Percentiles rank a stretch among this genome's conserved stretches.
phyloP scores from a whole-genome alignment of 2,888 invertebrate genomes.

The Cheilosia scutellata region DNA sequence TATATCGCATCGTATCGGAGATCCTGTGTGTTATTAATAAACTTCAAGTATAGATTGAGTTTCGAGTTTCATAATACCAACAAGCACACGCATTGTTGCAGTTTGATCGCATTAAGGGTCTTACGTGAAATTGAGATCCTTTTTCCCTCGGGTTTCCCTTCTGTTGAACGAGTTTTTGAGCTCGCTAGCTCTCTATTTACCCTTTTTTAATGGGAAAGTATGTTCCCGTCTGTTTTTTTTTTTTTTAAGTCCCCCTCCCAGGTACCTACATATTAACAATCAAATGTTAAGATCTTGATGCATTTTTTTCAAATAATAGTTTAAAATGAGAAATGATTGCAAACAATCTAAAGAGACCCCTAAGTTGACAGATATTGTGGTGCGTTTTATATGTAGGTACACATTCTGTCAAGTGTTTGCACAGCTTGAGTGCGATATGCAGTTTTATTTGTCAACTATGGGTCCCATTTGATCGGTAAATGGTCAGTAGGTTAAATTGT shows the following conservation, averaged over 20 bases:
- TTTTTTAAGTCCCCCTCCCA: conserved; percentile 34
- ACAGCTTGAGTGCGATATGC: conserved; percentile 59
- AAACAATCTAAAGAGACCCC: conserved; percentile 13
- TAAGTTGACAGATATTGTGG: conserved; percentile 60
- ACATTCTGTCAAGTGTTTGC: conserved; percentile 71
- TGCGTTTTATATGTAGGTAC: conserved; percentile 36
- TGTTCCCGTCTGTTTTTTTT: conserved; percentile 25
- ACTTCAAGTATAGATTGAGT: conserved; percentile 61
- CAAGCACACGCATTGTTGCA: conserved; percentile 65
- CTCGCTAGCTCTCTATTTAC: conserved; percentile 47
- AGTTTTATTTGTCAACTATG: conserved; percentile 23
- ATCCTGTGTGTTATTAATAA: conserved; percentile 62
- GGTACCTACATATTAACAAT: conserved; percentile 50
- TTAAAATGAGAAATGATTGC: conserved; percentile 27
- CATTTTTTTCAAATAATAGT: conserved; percentile 52
- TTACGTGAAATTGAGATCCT: conserved; percentile 73
- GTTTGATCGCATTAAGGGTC: conserved; percentile 74
- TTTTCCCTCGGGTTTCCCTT: conserved; percentile 49
- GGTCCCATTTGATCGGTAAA: conserved; percentile 7
- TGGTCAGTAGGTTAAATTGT: conserved; percentile 67
- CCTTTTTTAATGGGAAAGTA: conserved; percentile 69
- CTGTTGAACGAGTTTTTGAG: conserved; percentile 39
- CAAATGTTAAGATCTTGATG: conserved; percentile 62
- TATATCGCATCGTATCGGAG: conserved; percentile 52
- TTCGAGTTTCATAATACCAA: conserved; percentile 67